Evolutionary conservation across 2,797 vertebrate genomes (phyloP).

Genomic region (Molothrus ater): DNA sequence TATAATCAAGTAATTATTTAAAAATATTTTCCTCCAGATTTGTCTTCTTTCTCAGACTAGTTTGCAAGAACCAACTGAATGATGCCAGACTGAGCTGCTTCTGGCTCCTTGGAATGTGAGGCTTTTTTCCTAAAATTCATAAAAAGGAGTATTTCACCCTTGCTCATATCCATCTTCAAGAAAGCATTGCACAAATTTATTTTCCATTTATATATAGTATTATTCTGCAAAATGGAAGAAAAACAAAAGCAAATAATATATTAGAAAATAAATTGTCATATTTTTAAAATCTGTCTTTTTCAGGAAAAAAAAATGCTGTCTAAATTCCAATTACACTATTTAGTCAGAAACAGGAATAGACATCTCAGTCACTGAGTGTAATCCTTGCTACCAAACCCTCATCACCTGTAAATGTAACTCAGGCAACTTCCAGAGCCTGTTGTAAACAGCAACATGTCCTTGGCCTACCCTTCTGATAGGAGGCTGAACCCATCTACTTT

Average conservation of each 20-base stretch:
- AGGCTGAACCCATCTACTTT: background rate
- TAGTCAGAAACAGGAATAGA: background rate
- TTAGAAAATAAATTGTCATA: background rate
- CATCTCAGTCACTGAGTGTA: background rate
- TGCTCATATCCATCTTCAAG: background rate
- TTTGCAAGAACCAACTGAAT: background rate
- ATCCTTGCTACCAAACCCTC: background rate
- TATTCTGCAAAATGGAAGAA: background rate
- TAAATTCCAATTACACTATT: background rate
- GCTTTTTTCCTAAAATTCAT: background rate
- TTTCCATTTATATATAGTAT: background rate
- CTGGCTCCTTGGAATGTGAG: background rate
- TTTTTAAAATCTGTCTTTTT: background rate
- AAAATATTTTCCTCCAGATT: background rate
- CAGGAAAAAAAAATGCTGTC: background rate
- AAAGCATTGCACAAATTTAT: background rate
- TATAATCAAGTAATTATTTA: background rate
- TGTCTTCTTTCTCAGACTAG: background rate
- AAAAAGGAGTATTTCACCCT: background rate
- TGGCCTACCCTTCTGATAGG: background rate
- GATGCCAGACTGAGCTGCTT: background rate
- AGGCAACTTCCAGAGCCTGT: background rate
- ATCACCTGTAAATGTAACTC: background rate
- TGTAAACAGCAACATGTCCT: background rate
- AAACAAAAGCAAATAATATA: background rate